Evolutionary conservation across 2,113 vertebrate genomes (phyloP).

Genomic region (Alligator mississippiensis): DNA sequence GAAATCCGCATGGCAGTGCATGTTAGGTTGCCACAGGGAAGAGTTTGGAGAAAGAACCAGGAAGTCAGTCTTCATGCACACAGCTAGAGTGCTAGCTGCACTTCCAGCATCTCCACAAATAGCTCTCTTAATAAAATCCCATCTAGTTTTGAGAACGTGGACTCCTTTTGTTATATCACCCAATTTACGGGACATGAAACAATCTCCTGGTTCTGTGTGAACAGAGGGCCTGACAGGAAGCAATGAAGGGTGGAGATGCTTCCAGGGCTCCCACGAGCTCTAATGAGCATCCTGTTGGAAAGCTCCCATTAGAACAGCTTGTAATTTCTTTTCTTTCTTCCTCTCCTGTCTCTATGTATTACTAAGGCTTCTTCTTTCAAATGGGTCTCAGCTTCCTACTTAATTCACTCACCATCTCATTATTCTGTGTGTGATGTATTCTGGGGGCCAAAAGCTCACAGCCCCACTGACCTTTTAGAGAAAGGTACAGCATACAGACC

Average conservation of each 20-base stretch:
- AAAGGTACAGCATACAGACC: background rate
- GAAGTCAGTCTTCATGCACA: background rate
- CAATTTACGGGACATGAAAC: background rate
- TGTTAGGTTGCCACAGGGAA: background rate
- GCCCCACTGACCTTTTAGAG: accelerated
- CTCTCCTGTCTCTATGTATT: background rate
- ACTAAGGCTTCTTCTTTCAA: background rate
- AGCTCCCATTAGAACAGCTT: background rate
- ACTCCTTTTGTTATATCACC: background rate
- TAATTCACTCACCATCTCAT: background rate
- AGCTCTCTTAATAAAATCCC: background rate
- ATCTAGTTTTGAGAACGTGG: background rate
- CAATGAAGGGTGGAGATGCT: background rate
- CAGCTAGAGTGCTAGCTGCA: background rate
- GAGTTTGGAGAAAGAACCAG: background rate
- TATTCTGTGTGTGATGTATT: background rate
- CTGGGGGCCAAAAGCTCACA: background rate
- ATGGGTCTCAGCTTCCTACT: background rate
- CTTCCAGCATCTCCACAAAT: background rate
- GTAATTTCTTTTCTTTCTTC: background rate
- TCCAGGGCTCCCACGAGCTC: background rate
- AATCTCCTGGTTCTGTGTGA: background rate
- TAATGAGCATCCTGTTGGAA: constrained; percentile 13
- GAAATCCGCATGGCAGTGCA: background rate
- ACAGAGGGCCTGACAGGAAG: background rate